These are phyloP conservation scores for Nymphicus hollandicus DNA, from an alignment of 2,113 vertebrate species.

Conservation along the genomic window DNA sequence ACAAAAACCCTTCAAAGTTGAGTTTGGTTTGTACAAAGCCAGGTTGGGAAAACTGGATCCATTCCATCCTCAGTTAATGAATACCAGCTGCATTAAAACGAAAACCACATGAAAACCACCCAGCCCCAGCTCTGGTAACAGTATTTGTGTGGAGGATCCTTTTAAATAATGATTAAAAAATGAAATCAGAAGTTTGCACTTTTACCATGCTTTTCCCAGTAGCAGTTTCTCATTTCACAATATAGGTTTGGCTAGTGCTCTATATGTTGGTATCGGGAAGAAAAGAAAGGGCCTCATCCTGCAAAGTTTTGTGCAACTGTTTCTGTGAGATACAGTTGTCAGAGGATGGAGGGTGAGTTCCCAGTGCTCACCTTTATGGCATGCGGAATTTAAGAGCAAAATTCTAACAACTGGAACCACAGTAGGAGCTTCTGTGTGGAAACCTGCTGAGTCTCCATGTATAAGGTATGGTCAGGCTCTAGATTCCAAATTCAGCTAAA, in stretches of 20 bases:
- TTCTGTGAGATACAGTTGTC: neutral
- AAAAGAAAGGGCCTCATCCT: neutral
- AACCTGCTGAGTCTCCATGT: rapidly evolving
- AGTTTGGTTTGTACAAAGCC: neutral
- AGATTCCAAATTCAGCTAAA: neutral
- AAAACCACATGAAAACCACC: neutral
- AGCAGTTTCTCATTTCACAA: neutral
- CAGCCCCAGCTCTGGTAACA: neutral
- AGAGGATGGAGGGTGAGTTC: neutral
- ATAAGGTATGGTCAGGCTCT: neutral
- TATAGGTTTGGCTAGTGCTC: neutral
- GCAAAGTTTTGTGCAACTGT: neutral
- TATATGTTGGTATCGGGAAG: neutral
- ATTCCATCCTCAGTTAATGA: neutral
- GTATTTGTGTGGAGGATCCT: neutral
- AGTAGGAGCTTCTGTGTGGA: neutral
- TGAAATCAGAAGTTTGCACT: neutral
- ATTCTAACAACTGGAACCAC: neutral
- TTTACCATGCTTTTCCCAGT: neutral
- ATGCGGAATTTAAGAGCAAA: neutral
- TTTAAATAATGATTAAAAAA: neutral
- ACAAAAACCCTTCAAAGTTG: neutral
- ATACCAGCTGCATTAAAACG: neutral
- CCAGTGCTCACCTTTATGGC: neutral
- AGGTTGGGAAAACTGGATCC: neutral